Conservation (phyloP, 2,888 invertebrate genomes). For the Tipula helvola region DNA sequence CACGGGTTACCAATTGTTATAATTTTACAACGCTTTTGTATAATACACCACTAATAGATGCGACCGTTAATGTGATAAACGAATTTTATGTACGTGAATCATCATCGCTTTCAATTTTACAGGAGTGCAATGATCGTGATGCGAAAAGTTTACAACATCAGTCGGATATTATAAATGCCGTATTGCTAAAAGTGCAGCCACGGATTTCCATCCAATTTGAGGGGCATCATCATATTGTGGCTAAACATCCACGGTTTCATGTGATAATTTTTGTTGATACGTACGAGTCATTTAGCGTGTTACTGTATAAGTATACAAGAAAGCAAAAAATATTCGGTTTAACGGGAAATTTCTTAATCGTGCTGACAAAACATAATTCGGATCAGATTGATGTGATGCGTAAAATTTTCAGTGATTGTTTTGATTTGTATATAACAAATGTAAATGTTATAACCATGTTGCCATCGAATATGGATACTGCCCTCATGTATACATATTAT, state of each 20-base stretch:
- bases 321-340: not conserved
- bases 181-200: not conserved
- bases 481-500: constrained; percentile 6
- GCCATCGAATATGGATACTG: not conserved
- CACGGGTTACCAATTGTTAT: not conserved
- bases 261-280: constrained; percentile 6
- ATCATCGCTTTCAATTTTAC: not conserved
- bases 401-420: constrained; percentile 1
- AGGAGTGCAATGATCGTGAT: not conserved
- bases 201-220: not conserved
- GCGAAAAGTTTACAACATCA: not conserved
- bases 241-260: not conserved
- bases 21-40: not conserved
- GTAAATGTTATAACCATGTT: constrained; percentile 6
- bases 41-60: not conserved
- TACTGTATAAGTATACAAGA: not conserved
- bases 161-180: constrained; percentile 5
- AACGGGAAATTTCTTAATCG: constrained; percentile 5
- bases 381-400: not conserved
- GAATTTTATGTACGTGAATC: not conserved
- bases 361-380: not conserved
- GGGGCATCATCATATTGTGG: not conserved
- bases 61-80: not conserved
- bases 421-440: constrained; percentile 5
- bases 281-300: not conserved